These are phyloP conservation scores for Orthosia gracilis DNA, from an alignment of 2,888 invertebrate genomes.

Conservation along the genomic window DNA sequence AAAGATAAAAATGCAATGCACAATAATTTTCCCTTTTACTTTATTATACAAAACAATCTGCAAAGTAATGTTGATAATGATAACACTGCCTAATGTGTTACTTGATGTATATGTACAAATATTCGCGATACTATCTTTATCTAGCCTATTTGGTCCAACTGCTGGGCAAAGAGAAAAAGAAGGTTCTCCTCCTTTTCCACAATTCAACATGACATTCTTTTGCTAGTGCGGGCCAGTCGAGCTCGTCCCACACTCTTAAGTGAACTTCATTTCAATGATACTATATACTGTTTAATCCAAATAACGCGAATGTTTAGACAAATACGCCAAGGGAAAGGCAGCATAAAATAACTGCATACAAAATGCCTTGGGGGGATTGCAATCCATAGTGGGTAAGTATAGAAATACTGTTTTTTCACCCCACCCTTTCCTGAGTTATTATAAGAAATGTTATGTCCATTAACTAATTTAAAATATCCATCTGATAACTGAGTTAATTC, in stretches of 20 bases:
- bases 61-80: background rate
- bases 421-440: conserved; percentile 80
- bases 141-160: too few species aligned
- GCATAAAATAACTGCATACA: conserved; percentile 1
- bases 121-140: background rate
- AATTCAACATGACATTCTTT: too few species aligned
- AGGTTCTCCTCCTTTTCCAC: too few species aligned
- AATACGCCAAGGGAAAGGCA: background rate
- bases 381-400: conserved; percentile 79
- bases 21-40: background rate
- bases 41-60: conserved; percentile 1
- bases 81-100: background rate
- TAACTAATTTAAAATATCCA: conserved; percentile 74
- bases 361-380: conserved; percentile 62
- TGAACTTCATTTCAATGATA: background rate
- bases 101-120: conserved; percentile 1
- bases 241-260: too few species aligned
- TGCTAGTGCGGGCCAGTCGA: too few species aligned
- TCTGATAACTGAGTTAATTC: conserved; percentile 69
- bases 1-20: conserved; percentile 46
- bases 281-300: background rate
- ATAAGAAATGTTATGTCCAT: conserved; percentile 78
- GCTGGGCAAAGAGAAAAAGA: too few species aligned
- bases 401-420: conserved; percentile 73
- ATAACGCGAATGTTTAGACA: conserved; percentile 1